Percentiles rank a stretch among this genome's conserved stretches.
These are phyloP conservation scores for Alviniconcha marisindica DNA, from an alignment of 1,140 invertebrate genomes.

Conservation along the genomic window DNA sequence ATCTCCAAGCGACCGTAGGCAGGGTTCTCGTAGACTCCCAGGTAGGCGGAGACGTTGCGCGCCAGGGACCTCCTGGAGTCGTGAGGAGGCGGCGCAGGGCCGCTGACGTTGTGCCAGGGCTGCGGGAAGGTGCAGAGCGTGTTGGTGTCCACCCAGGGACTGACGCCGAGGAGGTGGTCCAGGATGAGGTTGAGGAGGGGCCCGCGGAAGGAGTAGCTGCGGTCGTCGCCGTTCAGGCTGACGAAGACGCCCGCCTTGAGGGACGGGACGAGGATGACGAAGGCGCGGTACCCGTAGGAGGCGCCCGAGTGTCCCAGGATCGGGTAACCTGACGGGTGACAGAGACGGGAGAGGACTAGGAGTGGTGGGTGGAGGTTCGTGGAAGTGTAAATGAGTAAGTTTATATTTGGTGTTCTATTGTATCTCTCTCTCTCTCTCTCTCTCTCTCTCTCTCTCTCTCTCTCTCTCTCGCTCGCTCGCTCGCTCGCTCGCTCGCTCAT, in stretches of 20 bases:
- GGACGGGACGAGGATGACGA: constrained; percentile 52
- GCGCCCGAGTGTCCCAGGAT: constrained; percentile 54
- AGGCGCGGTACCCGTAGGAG: constrained; percentile 53
- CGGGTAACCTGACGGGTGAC: constrained; percentile 16
- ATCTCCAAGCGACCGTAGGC: constrained; percentile 44
- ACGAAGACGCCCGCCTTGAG: constrained; percentile 56
- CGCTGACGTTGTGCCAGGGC: constrained; percentile 39
- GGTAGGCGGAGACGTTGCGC: constrained; percentile 37
- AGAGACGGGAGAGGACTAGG: too few species aligned
- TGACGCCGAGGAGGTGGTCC: constrained; percentile 53
- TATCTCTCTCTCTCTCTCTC: too few species aligned
- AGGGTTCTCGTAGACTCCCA: constrained; percentile 44
- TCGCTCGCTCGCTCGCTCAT: too few species aligned
- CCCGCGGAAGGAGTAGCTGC: constrained; percentile 45
- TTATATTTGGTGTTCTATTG: too few species aligned
- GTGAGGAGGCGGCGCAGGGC: constrained; percentile 30
- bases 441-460: too few species aligned
- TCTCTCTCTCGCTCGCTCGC: too few species aligned
- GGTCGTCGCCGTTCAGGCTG: constrained; percentile 52
- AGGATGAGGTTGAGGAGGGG: constrained; percentile 51
- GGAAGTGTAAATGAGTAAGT: too few species aligned
- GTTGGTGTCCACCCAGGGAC: constrained; percentile 56
- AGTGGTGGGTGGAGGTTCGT: too few species aligned
- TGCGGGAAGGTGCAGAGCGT: constrained; percentile 53
- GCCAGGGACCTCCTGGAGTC: constrained; percentile 22